These are phyloP conservation scores for Ochotona princeps DNA, from an alignment of 2,113 vertebrate genomes.

Conservation along the genomic window DNA sequence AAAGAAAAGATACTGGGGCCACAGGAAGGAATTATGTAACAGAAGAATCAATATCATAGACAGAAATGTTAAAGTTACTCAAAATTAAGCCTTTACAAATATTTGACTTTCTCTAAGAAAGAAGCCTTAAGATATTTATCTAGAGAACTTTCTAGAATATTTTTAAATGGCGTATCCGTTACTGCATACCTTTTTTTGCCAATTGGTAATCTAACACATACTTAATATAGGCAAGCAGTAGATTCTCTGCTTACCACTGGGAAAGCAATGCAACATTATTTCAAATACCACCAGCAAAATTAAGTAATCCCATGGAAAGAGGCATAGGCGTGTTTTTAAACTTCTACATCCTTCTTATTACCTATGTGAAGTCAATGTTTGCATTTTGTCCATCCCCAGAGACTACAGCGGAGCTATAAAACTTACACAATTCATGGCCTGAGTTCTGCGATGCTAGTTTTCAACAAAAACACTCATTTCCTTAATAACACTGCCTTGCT, in stretches of 20 bases:
- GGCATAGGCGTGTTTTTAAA: not conserved
- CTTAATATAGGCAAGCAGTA: slow-evolving; percentile 17
- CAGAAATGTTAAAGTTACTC: not conserved
- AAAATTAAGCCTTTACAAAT: slow-evolving; percentile 4
- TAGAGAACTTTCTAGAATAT: slow-evolving; percentile 38
- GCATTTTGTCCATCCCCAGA: not conserved
- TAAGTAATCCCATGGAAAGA: not conserved
- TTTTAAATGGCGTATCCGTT: not conserved
- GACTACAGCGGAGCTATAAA: slow-evolving; percentile 28
- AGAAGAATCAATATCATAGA: not conserved
- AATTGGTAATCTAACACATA: not conserved
- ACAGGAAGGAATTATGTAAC: not conserved
- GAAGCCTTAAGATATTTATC: not conserved
- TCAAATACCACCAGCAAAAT: not conserved
- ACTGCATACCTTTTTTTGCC: not conserved
- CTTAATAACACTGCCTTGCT: slow-evolving; percentile 33
- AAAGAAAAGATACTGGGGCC: not conserved
- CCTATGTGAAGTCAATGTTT: not conserved
- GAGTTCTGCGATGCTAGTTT: not conserved
- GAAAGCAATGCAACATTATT: not conserved
- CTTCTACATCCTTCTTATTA: not conserved
- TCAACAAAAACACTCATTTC: slow-evolving; percentile 55
- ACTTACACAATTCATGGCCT: slow-evolving; percentile 1
- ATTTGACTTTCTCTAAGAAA: slow-evolving; percentile 7
- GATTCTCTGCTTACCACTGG: not conserved